phyloP scores from a whole-genome alignment of 2,797 vertebrate species.

The Fundulus diaphanus region DNA sequence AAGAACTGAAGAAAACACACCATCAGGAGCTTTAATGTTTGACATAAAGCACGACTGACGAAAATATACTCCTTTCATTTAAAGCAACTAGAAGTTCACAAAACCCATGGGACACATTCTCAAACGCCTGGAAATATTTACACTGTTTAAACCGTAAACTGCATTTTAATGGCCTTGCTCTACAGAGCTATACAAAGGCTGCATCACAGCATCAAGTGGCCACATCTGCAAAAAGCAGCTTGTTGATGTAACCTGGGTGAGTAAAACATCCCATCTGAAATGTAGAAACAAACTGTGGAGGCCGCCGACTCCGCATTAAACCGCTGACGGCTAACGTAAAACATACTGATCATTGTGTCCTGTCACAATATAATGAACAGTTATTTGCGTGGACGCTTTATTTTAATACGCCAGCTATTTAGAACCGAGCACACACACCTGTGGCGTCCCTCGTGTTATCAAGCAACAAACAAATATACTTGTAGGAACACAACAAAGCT shows the following conservation, averaged over 20 bases:
- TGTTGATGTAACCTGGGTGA: conserved; percentile 22
- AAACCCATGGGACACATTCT: conserved; percentile 64
- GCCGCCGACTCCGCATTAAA: not conserved
- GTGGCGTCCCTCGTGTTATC: not conserved
- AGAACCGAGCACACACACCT: not conserved
- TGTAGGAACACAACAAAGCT: not conserved
- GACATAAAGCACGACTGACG: conserved; percentile 51
- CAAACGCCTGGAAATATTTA: conserved; percentile 71
- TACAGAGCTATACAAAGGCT: conserved; percentile 33
- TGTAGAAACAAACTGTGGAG: conserved; percentile 16
- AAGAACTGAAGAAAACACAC: conserved; percentile 30
- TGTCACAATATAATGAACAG: not conserved
- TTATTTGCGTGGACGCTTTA: not conserved
- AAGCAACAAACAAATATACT: not conserved
- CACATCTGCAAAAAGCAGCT: conserved; percentile 10
- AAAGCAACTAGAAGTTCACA: conserved; percentile 59
- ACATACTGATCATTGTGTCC: not conserved
- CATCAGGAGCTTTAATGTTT: conserved; percentile 48
- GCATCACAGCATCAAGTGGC: conserved; percentile 24
- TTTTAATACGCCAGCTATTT: not conserved
- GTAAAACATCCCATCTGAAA: conserved; percentile 20
- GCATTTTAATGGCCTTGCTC: conserved; percentile 64
- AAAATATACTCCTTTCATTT: conserved; percentile 60
- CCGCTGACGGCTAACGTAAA: not conserved
- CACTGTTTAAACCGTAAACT: conserved; percentile 62